phyloP scores from a whole-genome alignment of 2,888 invertebrate genomes.

The Gibbula magus region DNA sequence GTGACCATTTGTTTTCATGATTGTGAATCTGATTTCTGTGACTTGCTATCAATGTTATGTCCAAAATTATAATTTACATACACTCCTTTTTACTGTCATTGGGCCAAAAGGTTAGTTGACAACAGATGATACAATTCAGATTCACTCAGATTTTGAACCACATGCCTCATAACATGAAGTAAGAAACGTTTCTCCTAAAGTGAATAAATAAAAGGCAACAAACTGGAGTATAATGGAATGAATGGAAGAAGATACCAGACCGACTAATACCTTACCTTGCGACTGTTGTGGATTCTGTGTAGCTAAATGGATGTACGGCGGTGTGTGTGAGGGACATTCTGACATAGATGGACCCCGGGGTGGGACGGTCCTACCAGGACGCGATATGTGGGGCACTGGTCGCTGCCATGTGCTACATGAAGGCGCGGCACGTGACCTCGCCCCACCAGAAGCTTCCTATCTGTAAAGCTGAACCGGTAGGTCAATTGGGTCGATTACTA shows the following conservation, averaged over 20 bases:
- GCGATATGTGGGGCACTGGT: constrained; percentile 66
- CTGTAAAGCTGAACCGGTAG: constrained; percentile 59
- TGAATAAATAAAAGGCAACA: not conserved
- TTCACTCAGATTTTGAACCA: too few relatives aligned
- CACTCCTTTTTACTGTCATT: too few relatives aligned
- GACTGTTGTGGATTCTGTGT: not conserved
- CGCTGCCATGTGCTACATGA: constrained; percentile 67
- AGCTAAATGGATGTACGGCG: not conserved
- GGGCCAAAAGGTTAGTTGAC: too few relatives aligned
- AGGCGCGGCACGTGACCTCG: constrained; percentile 43
- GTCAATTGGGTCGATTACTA: too few relatives aligned
- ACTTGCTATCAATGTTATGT: too few relatives aligned
- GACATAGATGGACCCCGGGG: constrained; percentile 43
- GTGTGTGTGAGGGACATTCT: constrained; percentile 1
- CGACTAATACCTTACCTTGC: not conserved
- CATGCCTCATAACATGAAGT: too few relatives aligned
- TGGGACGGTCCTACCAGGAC: constrained; percentile 62
- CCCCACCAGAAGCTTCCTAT: constrained; percentile 40
- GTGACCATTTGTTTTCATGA: too few relatives aligned
- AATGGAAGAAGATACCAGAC: not conserved
- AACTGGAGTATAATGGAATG: not conserved
- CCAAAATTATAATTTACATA: too few relatives aligned
- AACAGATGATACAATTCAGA: too few relatives aligned
- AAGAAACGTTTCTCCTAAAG: too few relatives aligned
- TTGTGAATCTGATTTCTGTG: too few relatives aligned